Evolutionary conservation across 2,113 vertebrate genomes (phyloP).

Genomic region (Etia nguti): DNA sequence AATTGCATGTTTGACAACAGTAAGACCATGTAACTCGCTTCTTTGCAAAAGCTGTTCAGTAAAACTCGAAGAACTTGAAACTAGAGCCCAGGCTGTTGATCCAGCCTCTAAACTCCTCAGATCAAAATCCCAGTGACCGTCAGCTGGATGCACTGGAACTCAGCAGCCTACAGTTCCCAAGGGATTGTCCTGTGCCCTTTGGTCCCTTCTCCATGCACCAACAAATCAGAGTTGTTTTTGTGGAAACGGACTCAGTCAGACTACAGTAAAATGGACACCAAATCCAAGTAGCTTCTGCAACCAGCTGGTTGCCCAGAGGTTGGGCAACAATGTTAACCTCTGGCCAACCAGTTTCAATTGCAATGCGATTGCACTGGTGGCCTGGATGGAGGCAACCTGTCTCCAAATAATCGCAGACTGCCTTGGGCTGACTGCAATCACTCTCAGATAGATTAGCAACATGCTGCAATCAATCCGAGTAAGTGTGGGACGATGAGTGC

Average conservation of each 20-base stretch:
- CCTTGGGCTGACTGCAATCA: not conserved
- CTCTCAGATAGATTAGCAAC: not conserved
- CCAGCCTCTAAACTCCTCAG: not conserved
- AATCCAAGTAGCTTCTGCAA: not conserved
- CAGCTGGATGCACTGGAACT: not conserved
- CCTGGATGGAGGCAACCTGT: not conserved
- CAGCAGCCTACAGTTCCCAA: not conserved
- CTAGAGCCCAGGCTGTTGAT: not conserved
- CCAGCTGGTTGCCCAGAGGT: not conserved
- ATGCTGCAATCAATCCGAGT: not conserved
- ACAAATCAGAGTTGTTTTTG: too few relatives aligned
- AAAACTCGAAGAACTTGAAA: not conserved
- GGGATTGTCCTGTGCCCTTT: not conserved
- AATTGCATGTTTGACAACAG: not conserved
- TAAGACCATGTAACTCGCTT: not conserved
- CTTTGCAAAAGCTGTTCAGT: not conserved
- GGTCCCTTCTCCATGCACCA: too few relatives aligned
- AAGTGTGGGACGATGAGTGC: not conserved
- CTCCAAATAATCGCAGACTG: not conserved
- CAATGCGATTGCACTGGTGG: not conserved
- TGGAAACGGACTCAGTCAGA: too few relatives aligned
- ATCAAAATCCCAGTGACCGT: fast-evolving
- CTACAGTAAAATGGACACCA: not conserved
- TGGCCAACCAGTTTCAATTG: not conserved
- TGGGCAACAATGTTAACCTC: not conserved